Percentiles rank a stretch among this genome's conserved stretches.
phyloP scores from a whole-genome alignment of 2,888 invertebrate genomes.

The Calameuta idolon region DNA sequence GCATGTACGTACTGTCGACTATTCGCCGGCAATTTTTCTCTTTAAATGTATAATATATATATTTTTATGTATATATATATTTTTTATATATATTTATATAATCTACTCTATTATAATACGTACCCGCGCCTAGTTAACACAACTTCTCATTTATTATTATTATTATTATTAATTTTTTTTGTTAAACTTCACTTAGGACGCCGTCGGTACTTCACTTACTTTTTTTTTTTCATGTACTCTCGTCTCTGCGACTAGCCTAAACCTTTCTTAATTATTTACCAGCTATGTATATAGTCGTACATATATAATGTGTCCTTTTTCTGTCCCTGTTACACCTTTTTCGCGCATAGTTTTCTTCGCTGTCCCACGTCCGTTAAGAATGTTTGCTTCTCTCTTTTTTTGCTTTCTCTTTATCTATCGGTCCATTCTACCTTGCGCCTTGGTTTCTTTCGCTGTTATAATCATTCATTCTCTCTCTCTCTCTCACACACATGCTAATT shows the following conservation, averaged over 20 bases:
- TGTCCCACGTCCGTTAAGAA: conserved; percentile 16
- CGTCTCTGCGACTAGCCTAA: conserved; percentile 51
- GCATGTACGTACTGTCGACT: not conserved
- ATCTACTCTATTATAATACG: conserved; percentile 53
- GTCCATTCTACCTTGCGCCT: conserved; percentile 21
- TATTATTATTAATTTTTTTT: conserved; percentile 21
- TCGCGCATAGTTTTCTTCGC: conserved; percentile 20
- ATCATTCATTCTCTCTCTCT: not conserved
- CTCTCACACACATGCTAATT: too few species aligned
- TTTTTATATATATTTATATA: conserved; percentile 45
- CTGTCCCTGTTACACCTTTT: not conserved
- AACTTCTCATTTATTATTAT: conserved; percentile 10
- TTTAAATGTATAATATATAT: conserved; percentile 49
- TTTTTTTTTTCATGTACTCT: conserved; percentile 33
- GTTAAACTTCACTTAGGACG: conserved; percentile 38
- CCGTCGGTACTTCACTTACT: conserved; percentile 40
- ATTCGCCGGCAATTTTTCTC: conserved; percentile 6
- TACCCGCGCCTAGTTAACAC: conserved; percentile 45
- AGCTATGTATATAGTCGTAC: conserved; percentile 26
- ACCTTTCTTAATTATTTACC: conserved; percentile 38
- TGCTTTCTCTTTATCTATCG: conserved; percentile 23
- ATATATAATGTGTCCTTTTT: conserved; percentile 21
- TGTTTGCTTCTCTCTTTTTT: conserved; percentile 23
- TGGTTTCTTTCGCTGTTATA: not conserved
- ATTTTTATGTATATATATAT: conserved; percentile 39